Percentiles rank a stretch among this genome's conserved stretches.
These are phyloP conservation scores for Pseudotriccus pelzelni DNA, from an alignment of 2,797 vertebrate genomes.

Conservation along the genomic window DNA sequence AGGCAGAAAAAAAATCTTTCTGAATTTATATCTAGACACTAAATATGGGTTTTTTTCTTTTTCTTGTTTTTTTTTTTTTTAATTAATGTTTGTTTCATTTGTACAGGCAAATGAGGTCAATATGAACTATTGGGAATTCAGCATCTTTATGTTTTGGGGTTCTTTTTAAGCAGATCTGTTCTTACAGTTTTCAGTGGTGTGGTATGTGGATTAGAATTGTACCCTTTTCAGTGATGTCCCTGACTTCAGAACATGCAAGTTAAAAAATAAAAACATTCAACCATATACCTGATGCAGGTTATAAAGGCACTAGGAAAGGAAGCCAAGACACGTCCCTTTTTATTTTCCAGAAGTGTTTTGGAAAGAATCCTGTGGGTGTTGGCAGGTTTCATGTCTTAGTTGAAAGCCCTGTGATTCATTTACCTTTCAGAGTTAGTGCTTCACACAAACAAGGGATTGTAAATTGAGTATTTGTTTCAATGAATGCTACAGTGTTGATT, in stretches of 20 bases:
- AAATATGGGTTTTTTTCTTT: background rate
- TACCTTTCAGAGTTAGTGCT: background rate
- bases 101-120: background rate
- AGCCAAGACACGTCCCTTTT: fast-evolving
- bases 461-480: background rate
- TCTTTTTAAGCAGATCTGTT: background rate
- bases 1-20: background rate
- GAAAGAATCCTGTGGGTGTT: background rate
- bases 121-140: background rate
- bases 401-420: background rate
- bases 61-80: background rate
- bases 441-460: background rate
- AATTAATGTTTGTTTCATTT: background rate
- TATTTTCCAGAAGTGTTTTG: background rate
- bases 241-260: background rate
- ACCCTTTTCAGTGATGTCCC: background rate
- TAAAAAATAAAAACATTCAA: background rate
- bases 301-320: background rate
- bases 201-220: background rate
- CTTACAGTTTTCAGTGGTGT: background rate
- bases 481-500: background rate
- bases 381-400: background rate
- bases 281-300: background rate
- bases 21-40: background rate
- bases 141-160: background rate